These are phyloP conservation scores for Ochotona curzoniae DNA, from an alignment of 2,113 vertebrate genomes.

Conservation along the genomic window DNA sequence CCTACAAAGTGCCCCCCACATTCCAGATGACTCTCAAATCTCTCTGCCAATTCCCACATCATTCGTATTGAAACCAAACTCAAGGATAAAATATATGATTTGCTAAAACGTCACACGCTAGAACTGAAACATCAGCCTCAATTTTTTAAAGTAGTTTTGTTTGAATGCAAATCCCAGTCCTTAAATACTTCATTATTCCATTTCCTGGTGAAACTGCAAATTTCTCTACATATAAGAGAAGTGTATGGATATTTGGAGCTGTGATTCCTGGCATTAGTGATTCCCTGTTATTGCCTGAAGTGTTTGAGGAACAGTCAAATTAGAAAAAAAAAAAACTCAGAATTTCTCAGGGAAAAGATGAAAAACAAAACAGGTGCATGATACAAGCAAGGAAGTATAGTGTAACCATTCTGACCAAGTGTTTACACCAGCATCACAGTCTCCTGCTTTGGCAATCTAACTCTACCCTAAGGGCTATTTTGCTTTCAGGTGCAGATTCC, in stretches of 20 bases:
- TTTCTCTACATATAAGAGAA: background rate
- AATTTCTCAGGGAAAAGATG: background rate
- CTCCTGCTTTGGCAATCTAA: background rate
- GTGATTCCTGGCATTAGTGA: background rate
- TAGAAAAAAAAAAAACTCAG: background rate
- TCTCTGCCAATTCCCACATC: background rate
- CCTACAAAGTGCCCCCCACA: background rate
- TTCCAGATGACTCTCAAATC: too few relatives aligned
- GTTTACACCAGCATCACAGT: background rate
- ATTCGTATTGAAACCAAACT: conserved; percentile 19
- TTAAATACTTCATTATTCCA: background rate
- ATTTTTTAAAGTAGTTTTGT: background rate
- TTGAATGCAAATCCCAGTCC: background rate
- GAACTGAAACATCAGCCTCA: background rate
- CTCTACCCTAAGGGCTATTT: background rate
- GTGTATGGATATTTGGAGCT: background rate
- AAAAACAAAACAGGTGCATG: background rate
- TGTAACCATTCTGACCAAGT: background rate
- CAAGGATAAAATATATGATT: background rate
- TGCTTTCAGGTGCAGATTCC: background rate
- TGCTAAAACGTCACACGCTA: background rate
- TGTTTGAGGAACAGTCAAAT: background rate
- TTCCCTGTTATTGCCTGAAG: background rate
- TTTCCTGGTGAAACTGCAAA: background rate
- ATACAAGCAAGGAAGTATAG: background rate